These are phyloP conservation scores for Crematogaster levior DNA, from an alignment of 2,888 invertebrate genomes.

Conservation along the genomic window DNA sequence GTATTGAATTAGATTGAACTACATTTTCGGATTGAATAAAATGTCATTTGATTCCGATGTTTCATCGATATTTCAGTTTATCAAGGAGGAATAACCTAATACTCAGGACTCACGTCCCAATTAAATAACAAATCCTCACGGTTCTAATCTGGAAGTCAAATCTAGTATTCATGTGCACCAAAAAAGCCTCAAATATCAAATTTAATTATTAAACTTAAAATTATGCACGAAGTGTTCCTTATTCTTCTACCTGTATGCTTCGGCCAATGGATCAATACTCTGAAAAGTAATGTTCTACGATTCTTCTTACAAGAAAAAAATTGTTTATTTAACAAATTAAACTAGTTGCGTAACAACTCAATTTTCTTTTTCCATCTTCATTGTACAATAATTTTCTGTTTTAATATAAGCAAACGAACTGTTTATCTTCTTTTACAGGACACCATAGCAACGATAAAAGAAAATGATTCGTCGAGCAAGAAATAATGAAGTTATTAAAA, in stretches of 20 bases:
- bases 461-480: not conserved
- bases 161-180: too few relatives aligned
- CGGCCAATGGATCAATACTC: not conserved
- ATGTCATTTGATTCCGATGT: too few relatives aligned
- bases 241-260: not conserved
- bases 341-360: not conserved
- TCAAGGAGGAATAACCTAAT: too few relatives aligned
- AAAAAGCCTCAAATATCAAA: too few relatives aligned
- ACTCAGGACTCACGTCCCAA: too few relatives aligned
- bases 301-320: not conserved
- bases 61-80: too few relatives aligned
- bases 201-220: conserved; percentile 1
- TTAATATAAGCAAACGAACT: not conserved
- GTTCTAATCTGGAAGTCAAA: too few relatives aligned
- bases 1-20: too few relatives aligned
- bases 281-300: not conserved
- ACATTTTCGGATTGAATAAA: too few relatives aligned
- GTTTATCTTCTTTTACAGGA: not conserved
- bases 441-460: not conserved
- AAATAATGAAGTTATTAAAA: conserved; percentile 22
- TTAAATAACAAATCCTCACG: too few relatives aligned
- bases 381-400: not conserved
- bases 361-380: not conserved
- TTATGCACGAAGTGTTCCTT: not conserved
- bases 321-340: not conserved